Evolutionary conservation across 2,113 vertebrate genomes (phyloP).

Genomic region (Chrysochloris asiatica): DNA sequence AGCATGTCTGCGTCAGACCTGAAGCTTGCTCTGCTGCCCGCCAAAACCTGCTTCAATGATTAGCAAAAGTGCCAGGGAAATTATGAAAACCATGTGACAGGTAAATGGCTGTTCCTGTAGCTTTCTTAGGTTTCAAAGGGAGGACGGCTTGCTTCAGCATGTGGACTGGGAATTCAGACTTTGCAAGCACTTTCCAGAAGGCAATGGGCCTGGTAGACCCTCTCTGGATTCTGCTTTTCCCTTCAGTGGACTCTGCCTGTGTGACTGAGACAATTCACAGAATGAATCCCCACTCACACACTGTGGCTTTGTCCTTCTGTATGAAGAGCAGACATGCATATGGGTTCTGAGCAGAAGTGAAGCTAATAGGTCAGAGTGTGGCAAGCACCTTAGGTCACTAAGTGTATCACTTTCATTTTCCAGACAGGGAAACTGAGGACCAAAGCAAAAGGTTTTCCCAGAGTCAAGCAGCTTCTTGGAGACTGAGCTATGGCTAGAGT

Average conservation of each 20-base stretch:
- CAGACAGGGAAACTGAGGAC: constrained; percentile 28
- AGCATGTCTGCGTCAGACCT: neutral
- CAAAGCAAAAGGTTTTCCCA: neutral
- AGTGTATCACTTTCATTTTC: neutral
- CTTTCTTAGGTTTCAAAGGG: constrained; percentile 75
- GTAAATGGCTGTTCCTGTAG: constrained; percentile 63
- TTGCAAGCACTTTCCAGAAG: constrained; percentile 62
- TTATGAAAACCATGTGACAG: constrained; percentile 72
- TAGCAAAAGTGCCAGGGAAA: constrained; percentile 62
- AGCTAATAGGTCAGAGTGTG: neutral
- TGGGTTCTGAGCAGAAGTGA: constrained; percentile 30
- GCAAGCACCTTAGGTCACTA: neutral
- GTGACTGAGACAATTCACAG: neutral
- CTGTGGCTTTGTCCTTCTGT: neutral
- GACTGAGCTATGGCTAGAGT: neutral
- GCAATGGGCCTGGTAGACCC: neutral
- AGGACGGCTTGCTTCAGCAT: constrained; percentile 6
- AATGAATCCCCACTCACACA: constrained; percentile 1
- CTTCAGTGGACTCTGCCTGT: neutral
- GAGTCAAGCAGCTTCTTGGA: neutral
- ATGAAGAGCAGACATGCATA: neutral
- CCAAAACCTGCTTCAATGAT: constrained; percentile 35
- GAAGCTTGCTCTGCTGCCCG: neutral
- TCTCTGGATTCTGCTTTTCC: constrained; percentile 10
- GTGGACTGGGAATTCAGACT: constrained; percentile 51